Conservation (phyloP, 2,797 vertebrate genomes). For the Falco novaeseelandiae region DNA sequence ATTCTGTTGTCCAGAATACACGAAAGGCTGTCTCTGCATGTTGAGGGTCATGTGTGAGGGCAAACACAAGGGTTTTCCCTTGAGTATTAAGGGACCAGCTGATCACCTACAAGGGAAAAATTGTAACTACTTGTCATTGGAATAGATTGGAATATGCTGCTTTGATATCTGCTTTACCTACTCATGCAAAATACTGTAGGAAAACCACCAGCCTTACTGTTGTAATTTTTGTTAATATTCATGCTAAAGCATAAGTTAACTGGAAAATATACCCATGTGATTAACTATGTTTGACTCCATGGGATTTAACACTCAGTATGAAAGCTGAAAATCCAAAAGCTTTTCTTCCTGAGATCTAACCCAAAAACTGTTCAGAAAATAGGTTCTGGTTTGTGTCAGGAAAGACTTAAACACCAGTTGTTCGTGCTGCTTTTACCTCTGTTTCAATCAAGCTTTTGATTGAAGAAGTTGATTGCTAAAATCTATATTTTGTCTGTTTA, state of each 20-base stretch:
- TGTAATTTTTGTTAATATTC: background rate
- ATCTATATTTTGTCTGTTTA: background rate
- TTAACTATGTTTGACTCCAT: rapidly evolving
- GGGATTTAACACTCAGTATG: background rate
- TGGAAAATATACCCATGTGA: background rate
- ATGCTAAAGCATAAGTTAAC: too few species aligned
- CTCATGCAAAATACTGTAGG: background rate
- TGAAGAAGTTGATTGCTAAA: background rate
- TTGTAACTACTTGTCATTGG: rapidly evolving
- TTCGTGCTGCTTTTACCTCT: background rate
- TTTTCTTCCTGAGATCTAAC: background rate
- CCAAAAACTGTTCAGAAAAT: background rate
- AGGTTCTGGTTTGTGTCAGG: background rate
- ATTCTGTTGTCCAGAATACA: background rate
- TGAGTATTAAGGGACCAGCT: background rate
- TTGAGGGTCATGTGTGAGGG: background rate
- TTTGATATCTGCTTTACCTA: background rate
- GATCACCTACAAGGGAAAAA: background rate
- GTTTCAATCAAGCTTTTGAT: background rate
- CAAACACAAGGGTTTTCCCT: background rate
- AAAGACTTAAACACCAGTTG: background rate
- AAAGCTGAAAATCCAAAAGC: background rate
- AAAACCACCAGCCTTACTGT: background rate
- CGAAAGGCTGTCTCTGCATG: rapidly evolving
- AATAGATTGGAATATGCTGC: too few species aligned